Evolutionary conservation across 2,888 invertebrate genomes (phyloP).

Genomic region (Diarsia rubi): DNA sequence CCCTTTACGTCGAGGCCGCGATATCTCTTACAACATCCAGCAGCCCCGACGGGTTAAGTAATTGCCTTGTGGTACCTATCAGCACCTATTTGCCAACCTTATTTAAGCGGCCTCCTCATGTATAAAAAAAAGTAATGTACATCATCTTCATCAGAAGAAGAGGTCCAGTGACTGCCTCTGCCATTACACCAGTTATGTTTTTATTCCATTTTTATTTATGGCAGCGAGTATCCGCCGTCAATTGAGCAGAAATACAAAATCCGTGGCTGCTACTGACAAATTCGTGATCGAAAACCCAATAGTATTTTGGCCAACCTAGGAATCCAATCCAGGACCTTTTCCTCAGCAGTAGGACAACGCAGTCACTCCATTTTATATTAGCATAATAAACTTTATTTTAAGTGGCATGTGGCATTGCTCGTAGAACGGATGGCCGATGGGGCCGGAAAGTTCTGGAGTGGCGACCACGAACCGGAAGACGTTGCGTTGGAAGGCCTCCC

Average conservation of each 20-base stretch:
- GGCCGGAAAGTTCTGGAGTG: no score
- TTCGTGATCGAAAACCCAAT: not conserved
- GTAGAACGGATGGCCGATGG: no score
- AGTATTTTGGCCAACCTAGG: rapidly evolving
- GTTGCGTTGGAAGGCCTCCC: no score
- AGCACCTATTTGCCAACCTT: not conserved
- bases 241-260: no score
- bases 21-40: no score
- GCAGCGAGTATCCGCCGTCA: no score
- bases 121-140: not conserved
- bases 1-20: no score
- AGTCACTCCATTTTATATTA: not conserved
- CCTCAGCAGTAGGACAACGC: not conserved
- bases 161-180: not conserved
- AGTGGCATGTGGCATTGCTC: no score
- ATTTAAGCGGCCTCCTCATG: not conserved
- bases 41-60: no score
- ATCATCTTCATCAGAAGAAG: not conserved
- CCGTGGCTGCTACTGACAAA: not conserved
- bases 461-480: no score
- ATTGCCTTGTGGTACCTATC: not conserved
- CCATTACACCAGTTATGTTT: no score
- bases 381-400: not conserved
- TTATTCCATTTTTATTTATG: no score
- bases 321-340: not conserved